These are phyloP conservation scores for Danio albolineatus DNA, from an alignment of 2,797 vertebrate species.

Conservation along the genomic window DNA sequence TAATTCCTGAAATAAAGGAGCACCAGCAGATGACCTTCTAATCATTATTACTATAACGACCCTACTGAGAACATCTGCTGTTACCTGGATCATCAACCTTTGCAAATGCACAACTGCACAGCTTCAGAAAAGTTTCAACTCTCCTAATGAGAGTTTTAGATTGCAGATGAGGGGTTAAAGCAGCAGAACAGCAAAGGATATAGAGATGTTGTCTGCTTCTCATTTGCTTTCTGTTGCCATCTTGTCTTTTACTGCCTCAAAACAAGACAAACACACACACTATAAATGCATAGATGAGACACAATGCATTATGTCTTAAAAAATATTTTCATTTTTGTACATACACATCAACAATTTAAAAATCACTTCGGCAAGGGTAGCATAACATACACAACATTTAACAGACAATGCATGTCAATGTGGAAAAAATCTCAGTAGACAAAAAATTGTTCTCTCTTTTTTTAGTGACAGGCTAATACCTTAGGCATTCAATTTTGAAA, in stretches of 20 bases:
- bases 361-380: not conserved
- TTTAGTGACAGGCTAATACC: not conserved
- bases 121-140: constrained; percentile 34
- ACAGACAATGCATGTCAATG: not conserved
- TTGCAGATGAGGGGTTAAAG: not conserved
- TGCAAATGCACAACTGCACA: constrained; percentile 14
- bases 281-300: not conserved
- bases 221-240: not conserved
- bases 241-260: not conserved
- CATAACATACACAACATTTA: not conserved
- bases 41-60: constrained; percentile 22
- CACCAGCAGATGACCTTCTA: not conserved
- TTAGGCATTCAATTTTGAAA: not conserved
- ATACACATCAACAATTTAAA: constrained; percentile 22
- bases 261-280: not conserved
- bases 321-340: constrained; percentile 15
- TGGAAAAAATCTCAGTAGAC: not conserved
- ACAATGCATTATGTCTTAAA: not conserved
- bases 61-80: constrained; percentile 21
- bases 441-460: not conserved
- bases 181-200: not conserved
- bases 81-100: constrained; percentile 46
- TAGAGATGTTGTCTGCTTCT: not conserved
- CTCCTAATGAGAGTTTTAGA: constrained; percentile 30
- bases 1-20: constrained; percentile 8